Percentiles rank a stretch among this genome's conserved stretches.
phyloP scores from a whole-genome alignment of 2,797 vertebrate species.

The Halcyon chelicuti region DNA sequence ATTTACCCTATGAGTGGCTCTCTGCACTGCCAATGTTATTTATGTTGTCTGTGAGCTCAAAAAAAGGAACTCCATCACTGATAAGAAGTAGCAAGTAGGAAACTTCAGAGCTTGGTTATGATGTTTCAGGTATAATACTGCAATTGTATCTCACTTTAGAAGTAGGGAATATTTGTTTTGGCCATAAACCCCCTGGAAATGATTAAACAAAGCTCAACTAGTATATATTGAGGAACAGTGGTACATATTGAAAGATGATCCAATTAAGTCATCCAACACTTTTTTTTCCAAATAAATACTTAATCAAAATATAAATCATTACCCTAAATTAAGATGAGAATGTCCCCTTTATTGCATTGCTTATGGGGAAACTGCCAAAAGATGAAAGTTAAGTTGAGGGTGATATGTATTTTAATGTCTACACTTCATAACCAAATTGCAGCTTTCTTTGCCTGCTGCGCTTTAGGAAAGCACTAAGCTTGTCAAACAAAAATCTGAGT shows the following conservation, averaged over 20 bases:
- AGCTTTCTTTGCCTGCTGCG: background rate
- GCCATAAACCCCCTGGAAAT: background rate
- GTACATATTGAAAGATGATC: background rate
- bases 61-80: background rate
- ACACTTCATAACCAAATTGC: background rate
- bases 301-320: background rate
- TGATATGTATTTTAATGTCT: background rate
- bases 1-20: background rate
- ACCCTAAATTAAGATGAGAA: background rate
- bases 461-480: background rate
- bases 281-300: no score
- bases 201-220: background rate
- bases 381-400: background rate
- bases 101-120: background rate
- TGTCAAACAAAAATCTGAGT: background rate
- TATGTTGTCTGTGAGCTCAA: background rate
- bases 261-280: fast-evolving
- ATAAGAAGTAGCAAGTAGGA: background rate
- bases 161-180: background rate
- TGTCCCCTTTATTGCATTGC: background rate
- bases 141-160: background rate
- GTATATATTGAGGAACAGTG: background rate
- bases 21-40: background rate
- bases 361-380: background rate
- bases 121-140: background rate